Percentiles rank a stretch among this genome's conserved stretches.
phyloP scores from a whole-genome alignment of 92 coral and sea anemone species.

The Palythoa caribaeorum region DNA sequence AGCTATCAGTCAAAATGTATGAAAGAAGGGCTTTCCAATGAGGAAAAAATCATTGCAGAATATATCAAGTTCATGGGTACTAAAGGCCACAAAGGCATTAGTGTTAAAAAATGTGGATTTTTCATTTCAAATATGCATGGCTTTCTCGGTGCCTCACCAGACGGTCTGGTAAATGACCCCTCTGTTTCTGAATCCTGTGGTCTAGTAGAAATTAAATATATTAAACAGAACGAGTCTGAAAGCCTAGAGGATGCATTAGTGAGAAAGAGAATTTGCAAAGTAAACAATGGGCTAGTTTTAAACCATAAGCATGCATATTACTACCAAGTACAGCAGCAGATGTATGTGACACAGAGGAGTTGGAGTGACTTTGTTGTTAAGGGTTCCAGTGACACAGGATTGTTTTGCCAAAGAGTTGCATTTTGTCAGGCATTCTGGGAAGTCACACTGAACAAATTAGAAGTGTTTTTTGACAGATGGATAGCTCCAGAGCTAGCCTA shows the following conservation, averaged over 20 bases:
- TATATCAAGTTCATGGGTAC: conserved; percentile 7
- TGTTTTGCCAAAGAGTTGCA: conserved; percentile 52
- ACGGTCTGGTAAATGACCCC: conserved; percentile 39
- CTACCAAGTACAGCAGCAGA: conserved; percentile 45
- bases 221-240: not conserved
- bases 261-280: conserved; percentile 20
- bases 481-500: conserved; percentile 61
- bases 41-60: conserved; percentile 22
- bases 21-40: conserved; percentile 38
- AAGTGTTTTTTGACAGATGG: conserved; percentile 50
- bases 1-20: conserved; percentile 13
- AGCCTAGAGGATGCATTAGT: conserved; percentile 14
- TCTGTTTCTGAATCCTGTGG: conserved; percentile 3
- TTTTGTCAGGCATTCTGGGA: conserved; percentile 61
- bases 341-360: conserved; percentile 26
- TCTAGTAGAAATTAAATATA: conserved; percentile 30
- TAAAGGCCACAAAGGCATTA: not conserved
- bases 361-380: not conserved
- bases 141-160: conserved; percentile 44
- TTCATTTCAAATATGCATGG: conserved; percentile 21
- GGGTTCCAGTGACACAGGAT: not conserved
- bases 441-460: conserved; percentile 44
- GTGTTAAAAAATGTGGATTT: conserved; percentile 30
- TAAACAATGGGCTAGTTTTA: not conserved
- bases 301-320: conserved; percentile 22